phyloP scores from a whole-genome alignment of 2,888 invertebrate genomes.

The Bellardia bayeri region DNA sequence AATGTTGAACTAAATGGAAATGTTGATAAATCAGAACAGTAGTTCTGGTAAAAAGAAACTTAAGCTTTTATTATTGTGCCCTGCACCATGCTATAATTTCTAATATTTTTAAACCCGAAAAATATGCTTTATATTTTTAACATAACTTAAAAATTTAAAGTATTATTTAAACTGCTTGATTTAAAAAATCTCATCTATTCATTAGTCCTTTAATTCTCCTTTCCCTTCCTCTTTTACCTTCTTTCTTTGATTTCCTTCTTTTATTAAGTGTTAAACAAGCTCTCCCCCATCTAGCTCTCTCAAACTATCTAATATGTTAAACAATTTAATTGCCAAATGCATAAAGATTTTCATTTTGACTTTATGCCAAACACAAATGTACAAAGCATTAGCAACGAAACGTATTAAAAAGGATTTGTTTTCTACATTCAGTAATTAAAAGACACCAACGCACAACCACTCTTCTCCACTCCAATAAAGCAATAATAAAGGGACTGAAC shows the following conservation, averaged over 20 bases:
- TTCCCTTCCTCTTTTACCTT: neutral
- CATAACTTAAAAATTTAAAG: neutral
- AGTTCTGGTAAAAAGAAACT: neutral
- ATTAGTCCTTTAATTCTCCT: neutral
- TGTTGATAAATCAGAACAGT: neutral
- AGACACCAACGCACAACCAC: constrained; percentile 19
- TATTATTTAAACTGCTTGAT: neutral
- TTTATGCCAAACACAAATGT: constrained; percentile 52
- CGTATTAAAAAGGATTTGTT: constrained; percentile 60
- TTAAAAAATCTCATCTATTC: constrained; percentile 9
- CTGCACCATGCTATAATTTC: neutral
- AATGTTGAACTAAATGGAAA: neutral
- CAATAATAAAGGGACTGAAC: neutral
- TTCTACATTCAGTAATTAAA: constrained; percentile 67
- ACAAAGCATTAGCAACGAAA: constrained; percentile 13
- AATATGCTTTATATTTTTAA: neutral
- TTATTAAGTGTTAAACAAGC: constrained; percentile 45
- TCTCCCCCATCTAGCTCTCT: neutral
- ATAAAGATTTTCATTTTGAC: constrained; percentile 65
- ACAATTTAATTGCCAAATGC: constrained; percentile 59
- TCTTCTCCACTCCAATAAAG: neutral
- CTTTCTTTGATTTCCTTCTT: neutral
- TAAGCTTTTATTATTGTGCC: neutral
- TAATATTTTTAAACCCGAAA: neutral
- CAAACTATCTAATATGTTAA: constrained; percentile 22